A percentile compares a stretch with the other conserved stretches of the same genome.
Evolutionary conservation across 2,797 vertebrate genomes (phyloP).

Genomic region (Falco columbarius): DNA sequence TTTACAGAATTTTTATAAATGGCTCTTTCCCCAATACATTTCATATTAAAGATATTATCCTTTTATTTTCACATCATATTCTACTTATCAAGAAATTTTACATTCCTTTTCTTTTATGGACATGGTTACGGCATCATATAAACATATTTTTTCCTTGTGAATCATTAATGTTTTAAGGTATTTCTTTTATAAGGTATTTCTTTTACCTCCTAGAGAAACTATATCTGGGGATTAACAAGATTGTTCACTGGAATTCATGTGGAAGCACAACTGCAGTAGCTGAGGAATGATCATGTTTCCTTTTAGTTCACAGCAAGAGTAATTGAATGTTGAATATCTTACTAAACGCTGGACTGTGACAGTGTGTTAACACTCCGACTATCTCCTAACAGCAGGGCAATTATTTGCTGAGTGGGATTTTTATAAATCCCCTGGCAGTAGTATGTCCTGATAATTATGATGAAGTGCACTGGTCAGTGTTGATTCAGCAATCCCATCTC

Average conservation of each 20-base stretch:
- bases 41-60: not conserved
- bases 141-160: not conserved
- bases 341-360: constrained; percentile 80
- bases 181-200: constrained; percentile 27
- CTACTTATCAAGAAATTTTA: not conserved
- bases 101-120: not conserved
- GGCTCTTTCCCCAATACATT: not conserved
- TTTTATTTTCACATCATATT: not conserved
- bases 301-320: constrained; percentile 78
- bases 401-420: constrained; percentile 91
- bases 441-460: constrained; percentile 90
- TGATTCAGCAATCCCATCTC: constrained; percentile 86
- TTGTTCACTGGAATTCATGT: constrained; percentile 58
- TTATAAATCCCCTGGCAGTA: constrained; percentile 87
- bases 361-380: constrained; percentile 80
- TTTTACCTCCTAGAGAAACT: constrained; percentile 18
- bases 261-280: constrained; percentile 58
- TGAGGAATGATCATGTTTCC: constrained; percentile 79
- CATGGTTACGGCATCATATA: not conserved
- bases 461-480: constrained; percentile 91
- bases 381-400: constrained; percentile 85
- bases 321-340: constrained; percentile 82
- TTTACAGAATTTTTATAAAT: not conserved
- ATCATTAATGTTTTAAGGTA: constrained; percentile 10
- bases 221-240: constrained; percentile 49